Percentiles rank a stretch among this genome's conserved stretches.
Conservation (phyloP, 2,888 invertebrate species). For the Salpingus planirostris region DNA sequence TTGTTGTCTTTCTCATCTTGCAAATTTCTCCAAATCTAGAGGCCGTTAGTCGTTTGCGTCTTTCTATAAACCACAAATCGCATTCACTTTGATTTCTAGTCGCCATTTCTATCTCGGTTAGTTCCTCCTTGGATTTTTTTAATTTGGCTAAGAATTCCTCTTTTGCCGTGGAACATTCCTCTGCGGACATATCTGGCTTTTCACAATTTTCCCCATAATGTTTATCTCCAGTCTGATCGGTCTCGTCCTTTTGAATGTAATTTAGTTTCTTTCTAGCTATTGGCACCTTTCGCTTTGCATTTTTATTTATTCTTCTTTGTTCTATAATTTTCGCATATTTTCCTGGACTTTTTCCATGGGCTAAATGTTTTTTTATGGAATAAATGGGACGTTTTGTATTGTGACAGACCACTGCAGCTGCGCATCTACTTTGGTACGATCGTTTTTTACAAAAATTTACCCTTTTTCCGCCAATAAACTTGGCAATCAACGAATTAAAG, state of each 20-base stretch:
- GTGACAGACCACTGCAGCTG: too few relatives aligned
- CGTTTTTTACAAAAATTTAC: too few relatives aligned
- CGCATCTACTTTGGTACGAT: too few relatives aligned
- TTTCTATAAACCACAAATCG: conserved; percentile 12
- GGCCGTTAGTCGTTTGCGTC: conserved; percentile 14
- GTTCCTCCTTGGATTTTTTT: conserved; percentile 8
- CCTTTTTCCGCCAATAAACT: too few relatives aligned
- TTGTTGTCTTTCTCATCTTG: conserved; percentile 11
- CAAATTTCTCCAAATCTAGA: conserved; percentile 16
- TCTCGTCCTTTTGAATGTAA: background rate
- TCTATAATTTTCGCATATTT: too few relatives aligned
- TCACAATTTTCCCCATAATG: conserved; percentile 1
- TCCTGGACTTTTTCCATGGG: too few relatives aligned
- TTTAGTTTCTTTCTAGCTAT: background rate
- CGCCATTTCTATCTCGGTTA: conserved; percentile 8
- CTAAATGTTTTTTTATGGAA: too few relatives aligned
- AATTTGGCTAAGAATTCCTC: conserved; percentile 7
- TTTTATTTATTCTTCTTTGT: too few relatives aligned
- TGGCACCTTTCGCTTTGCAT: conserved; percentile 1
- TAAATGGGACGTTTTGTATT: too few relatives aligned
- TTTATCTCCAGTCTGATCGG: background rate
- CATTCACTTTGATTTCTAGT: conserved; percentile 10
- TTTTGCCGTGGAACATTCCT: conserved; percentile 4
- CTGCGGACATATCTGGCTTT: conserved; percentile 2
- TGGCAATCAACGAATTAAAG: too few relatives aligned